Conservation (phyloP, 1,140 invertebrate genomes). For the Eumeta japonica region DNA sequence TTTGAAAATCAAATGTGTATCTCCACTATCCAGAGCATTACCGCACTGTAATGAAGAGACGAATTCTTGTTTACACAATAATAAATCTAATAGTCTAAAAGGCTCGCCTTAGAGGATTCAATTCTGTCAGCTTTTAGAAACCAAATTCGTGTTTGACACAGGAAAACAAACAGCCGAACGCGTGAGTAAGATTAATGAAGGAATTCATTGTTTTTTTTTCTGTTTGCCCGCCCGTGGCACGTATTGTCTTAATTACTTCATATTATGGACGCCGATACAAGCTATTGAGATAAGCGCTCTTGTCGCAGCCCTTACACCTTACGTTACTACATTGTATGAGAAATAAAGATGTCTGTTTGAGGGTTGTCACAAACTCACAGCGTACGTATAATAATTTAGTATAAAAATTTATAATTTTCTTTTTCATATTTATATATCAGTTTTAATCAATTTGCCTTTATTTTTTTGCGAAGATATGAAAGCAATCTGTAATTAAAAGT, state of each 20-base stretch:
- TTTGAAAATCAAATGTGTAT: too few species aligned
- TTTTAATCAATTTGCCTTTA: too few species aligned
- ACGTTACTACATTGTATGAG: constrained; percentile 6
- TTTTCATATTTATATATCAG: too few species aligned
- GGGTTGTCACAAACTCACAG: constrained; percentile 4
- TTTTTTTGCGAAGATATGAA: too few species aligned
- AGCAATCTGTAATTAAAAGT: too few species aligned
- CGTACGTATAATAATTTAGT: constrained; percentile 1
- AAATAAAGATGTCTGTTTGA: constrained; percentile 11
- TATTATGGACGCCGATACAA: constrained; percentile 24
- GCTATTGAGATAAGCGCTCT: constrained; percentile 25
- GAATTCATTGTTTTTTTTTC: constrained; percentile 16
- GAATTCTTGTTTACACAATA: too few species aligned
- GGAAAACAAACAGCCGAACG: constrained; percentile 33
- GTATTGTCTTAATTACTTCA: constrained; percentile 41
- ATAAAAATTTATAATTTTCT: too few species aligned
- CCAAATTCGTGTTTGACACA: constrained; percentile 31
- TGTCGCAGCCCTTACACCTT: constrained; percentile 9
- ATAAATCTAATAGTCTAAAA: too few species aligned
- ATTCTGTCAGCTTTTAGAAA: too few species aligned
- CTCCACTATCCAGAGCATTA: too few species aligned
- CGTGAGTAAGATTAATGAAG: constrained; percentile 33
- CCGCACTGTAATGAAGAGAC: too few species aligned
- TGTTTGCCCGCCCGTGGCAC: constrained; percentile 17
- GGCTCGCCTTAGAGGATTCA: too few species aligned